A percentile compares a stretch with the other conserved stretches of the same genome.
These are phyloP conservation scores for Lampris incognitus DNA, from an alignment of 2,113 vertebrate genomes.

Conservation along the genomic window DNA sequence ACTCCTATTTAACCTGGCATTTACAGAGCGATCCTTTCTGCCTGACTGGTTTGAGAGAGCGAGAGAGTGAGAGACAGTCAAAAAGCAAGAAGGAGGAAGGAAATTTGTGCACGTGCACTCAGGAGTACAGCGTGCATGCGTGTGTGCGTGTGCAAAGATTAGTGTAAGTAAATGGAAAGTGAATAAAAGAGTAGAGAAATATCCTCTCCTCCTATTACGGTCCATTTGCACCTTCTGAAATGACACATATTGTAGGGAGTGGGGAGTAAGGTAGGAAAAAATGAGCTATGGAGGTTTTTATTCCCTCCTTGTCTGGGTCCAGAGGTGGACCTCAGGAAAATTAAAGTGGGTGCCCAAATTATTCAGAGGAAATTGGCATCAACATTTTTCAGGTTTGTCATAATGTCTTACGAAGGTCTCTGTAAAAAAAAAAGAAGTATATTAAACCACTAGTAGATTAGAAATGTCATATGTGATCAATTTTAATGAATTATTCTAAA, in stretches of 20 bases:
- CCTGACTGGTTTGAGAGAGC: conserved; percentile 23
- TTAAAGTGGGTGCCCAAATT: background rate
- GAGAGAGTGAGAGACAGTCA: no score
- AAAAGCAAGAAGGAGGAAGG: no score
- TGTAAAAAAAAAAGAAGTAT: background rate
- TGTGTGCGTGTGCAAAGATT: background rate
- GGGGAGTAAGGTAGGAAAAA: background rate
- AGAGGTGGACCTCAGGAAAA: background rate
- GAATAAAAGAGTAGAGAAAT: conserved; percentile 27
- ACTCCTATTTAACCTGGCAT: conserved; percentile 78
- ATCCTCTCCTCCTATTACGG: conserved; percentile 22
- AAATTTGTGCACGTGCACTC: no score
- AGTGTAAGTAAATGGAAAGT: conserved; percentile 17
- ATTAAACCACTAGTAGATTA: background rate
- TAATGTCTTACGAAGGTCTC: background rate
- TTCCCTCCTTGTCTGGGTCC: background rate
- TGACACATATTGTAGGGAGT: background rate
- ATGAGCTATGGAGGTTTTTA: background rate
- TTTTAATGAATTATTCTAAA: background rate
- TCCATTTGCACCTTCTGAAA: conserved; percentile 23
- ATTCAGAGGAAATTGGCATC: background rate
- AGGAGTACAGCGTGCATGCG: background rate
- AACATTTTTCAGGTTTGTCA: background rate
- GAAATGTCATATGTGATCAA: background rate
- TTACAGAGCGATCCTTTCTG: conserved; percentile 73